phyloP scores from a whole-genome alignment of 2,888 invertebrate species.

The Scaptomyza flava region DNA sequence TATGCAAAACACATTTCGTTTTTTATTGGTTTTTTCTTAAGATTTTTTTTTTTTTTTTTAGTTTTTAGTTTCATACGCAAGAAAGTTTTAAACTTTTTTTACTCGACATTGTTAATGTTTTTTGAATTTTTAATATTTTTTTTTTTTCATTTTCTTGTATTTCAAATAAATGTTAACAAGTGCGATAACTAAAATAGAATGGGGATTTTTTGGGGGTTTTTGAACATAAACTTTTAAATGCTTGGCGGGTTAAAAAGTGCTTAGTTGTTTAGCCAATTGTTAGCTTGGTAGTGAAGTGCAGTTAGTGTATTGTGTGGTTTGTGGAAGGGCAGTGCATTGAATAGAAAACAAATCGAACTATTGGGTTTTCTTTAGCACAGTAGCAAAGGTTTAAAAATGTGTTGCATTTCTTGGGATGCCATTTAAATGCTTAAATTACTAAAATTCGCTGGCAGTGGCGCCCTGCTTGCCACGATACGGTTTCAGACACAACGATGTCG shows the following conservation, averaged over 20 bases:
- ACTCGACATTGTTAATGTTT: constrained; percentile 41
- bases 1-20: constrained; percentile 73
- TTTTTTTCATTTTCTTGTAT: constrained; percentile 40
- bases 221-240: constrained; percentile 60
- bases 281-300: constrained; percentile 6
- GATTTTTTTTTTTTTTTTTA: constrained; percentile 14
- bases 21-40: constrained; percentile 49
- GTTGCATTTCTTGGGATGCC: constrained; percentile 45
- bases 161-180: constrained; percentile 71
- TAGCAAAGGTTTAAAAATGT: constrained; percentile 27
- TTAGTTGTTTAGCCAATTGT: constrained; percentile 35
- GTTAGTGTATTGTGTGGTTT: neutral
- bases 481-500: constrained; percentile 40
- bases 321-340: constrained; percentile 44
- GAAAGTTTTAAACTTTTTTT: constrained; percentile 70
- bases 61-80: constrained; percentile 42
- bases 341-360: constrained; percentile 9
- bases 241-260: constrained; percentile 54
- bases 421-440: constrained; percentile 73
- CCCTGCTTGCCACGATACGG: constrained; percentile 60
- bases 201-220: constrained; percentile 13
- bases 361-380: neutral
- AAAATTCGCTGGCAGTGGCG: constrained; percentile 72
- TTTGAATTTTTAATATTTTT: constrained; percentile 21
- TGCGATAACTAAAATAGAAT: constrained; percentile 54